A percentile compares a stretch with the other conserved stretches of the same genome.
These are phyloP conservation scores for Anas platyrhynchos DNA, from an alignment of 2,113 vertebrate species.

Conservation along the genomic window DNA sequence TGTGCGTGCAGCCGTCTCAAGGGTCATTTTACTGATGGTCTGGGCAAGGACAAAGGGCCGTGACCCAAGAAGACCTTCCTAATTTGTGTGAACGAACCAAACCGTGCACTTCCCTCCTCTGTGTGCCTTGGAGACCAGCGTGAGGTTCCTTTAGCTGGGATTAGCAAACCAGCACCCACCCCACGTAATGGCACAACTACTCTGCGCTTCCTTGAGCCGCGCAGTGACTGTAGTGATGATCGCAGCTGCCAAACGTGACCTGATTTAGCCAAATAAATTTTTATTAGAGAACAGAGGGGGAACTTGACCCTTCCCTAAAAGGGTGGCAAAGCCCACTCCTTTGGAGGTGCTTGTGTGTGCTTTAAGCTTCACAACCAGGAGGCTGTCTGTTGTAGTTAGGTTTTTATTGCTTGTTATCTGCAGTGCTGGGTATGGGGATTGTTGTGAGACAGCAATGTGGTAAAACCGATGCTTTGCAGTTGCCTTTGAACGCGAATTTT, in stretches of 20 bases:
- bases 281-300: background rate
- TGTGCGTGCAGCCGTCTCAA: background rate
- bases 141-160: background rate
- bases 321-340: background rate
- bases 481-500: background rate
- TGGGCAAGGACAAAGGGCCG: background rate
- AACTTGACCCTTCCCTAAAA: background rate
- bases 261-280: background rate
- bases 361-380: background rate
- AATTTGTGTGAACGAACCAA: background rate
- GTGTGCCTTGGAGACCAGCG: fast-evolving
- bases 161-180: background rate
- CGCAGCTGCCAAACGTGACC: background rate
- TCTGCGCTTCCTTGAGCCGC: background rate
- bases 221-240: fast-evolving
- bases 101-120: background rate
- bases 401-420: background rate
- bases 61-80: background rate
- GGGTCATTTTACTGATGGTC: background rate
- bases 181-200: fast-evolving
- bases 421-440: background rate
- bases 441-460: background rate
- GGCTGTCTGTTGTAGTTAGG: background rate
- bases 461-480: background rate
- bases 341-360: background rate